phyloP scores from a whole-genome alignment of 2,888 invertebrate genomes.

The Gymnoscelis rufifasciata region DNA sequence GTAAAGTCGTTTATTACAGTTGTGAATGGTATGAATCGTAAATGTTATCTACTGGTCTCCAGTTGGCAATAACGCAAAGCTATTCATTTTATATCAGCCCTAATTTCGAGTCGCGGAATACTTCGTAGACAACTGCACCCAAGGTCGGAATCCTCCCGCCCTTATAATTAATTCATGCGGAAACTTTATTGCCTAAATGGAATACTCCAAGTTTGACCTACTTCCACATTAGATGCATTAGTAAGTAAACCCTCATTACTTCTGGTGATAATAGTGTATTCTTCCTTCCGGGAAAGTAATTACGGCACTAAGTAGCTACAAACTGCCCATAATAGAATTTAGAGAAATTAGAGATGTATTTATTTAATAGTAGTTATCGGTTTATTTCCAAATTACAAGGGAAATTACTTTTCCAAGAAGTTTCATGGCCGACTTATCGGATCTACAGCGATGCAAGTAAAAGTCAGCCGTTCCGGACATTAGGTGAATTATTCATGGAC shows the following conservation, averaged over 20 bases:
- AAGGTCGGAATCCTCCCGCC: slow-evolving; percentile 10
- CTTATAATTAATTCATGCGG: slow-evolving; percentile 15
- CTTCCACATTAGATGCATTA: slow-evolving; percentile 1
- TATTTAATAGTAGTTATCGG: too few species aligned
- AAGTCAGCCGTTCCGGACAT: slow-evolving; percentile 51
- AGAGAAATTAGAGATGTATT: too few species aligned
- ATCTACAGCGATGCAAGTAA: slow-evolving; percentile 40
- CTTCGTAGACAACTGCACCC: slow-evolving; percentile 3
- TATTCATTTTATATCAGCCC: slow-evolving; percentile 12
- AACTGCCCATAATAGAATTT: slow-evolving; percentile 6
- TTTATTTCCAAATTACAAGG: slow-evolving; percentile 22
- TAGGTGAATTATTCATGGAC: slow-evolving; percentile 60
- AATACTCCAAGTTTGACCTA: slow-evolving; percentile 7
- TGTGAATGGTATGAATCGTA: slow-evolving; percentile 15
- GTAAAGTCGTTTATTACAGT: slow-evolving; percentile 11
- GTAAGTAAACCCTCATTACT: slow-evolving; percentile 3
- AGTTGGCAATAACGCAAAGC: slow-evolving; percentile 8
- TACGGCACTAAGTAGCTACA: background rate
- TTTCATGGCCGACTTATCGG: slow-evolving; percentile 19
- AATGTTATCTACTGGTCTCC: slow-evolving; percentile 14
- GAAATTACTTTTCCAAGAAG: slow-evolving; percentile 24
- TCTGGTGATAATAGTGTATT: background rate
- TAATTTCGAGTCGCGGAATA: slow-evolving; percentile 4
- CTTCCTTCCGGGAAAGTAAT: slow-evolving; percentile 5
- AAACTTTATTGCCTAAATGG: slow-evolving; percentile 8